These are phyloP conservation scores for Bombus sibiricus DNA, from an alignment of 1,140 invertebrate species.

Conservation along the genomic window DNA sequence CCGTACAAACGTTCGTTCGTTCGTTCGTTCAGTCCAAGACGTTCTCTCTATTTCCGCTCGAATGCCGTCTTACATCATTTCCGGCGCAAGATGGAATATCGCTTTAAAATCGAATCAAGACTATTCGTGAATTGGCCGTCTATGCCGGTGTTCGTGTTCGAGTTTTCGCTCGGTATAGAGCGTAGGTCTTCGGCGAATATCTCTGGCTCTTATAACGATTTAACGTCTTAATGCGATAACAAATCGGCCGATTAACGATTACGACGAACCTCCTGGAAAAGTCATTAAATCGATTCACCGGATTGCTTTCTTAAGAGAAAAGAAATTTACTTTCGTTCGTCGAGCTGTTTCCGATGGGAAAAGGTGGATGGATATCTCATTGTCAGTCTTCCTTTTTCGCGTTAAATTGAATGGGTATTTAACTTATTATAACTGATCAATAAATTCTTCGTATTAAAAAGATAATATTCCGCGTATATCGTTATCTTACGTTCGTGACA, in stretches of 20 bases:
- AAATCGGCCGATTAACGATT: conserved; percentile 61
- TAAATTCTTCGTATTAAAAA: background rate
- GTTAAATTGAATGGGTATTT: background rate
- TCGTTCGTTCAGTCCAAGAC: conserved; percentile 74
- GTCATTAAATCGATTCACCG: conserved; percentile 58
- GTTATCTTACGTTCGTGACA: too few relatives aligned
- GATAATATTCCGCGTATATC: background rate
- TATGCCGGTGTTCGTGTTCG: conserved; percentile 22
- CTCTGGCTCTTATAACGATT: conserved; percentile 61
- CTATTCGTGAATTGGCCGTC: conserved; percentile 79
- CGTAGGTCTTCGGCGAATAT: conserved; percentile 35
- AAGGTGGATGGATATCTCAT: background rate
- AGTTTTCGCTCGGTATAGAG: background rate
- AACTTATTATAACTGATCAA: background rate
- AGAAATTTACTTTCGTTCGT: conserved; percentile 28
- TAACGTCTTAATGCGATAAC: conserved; percentile 67
- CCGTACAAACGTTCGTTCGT: conserved; percentile 25
- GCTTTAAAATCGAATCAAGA: conserved; percentile 83
- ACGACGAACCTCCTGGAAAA: conserved; percentile 41
- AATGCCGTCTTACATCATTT: conserved; percentile 82
- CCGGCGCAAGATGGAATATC: conserved; percentile 81
- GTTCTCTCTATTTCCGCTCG: conserved; percentile 80
- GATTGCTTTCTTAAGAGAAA: conserved; percentile 54
- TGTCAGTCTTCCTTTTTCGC: background rate
- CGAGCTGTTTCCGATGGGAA: background rate